phyloP scores from a whole-genome alignment of 2,113 vertebrate species.

The Uria aalge region DNA sequence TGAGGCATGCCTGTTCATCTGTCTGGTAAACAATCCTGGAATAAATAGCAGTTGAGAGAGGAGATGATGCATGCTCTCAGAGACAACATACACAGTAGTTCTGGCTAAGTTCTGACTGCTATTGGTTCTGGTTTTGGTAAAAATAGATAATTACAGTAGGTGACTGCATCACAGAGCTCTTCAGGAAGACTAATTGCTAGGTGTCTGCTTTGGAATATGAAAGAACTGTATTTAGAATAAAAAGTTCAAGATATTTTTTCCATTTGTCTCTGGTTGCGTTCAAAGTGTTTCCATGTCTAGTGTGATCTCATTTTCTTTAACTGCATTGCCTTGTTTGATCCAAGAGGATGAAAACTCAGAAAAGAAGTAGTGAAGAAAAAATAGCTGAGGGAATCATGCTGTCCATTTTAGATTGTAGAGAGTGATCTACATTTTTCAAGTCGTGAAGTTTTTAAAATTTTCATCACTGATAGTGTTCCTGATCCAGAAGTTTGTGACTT shows the following conservation, averaged over 20 bases:
- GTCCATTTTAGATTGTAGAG: background rate
- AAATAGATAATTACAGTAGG: conserved; percentile 10
- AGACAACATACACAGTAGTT: background rate
- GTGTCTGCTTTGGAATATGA: background rate
- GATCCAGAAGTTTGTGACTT: background rate
- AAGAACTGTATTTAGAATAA: background rate
- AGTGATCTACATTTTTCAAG: background rate
- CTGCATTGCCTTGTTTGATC: background rate
- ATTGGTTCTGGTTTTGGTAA: background rate
- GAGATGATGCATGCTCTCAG: background rate
- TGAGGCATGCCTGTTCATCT: background rate
- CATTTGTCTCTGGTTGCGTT: background rate
- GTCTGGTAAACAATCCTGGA: background rate
- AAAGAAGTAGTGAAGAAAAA: background rate
- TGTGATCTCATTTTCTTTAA: background rate
- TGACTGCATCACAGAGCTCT: background rate
- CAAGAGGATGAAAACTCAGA: background rate
- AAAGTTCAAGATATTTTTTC: background rate
- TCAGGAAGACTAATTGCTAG: background rate
- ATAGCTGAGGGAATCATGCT: background rate
- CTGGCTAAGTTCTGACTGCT: background rate
- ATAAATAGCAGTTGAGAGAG: background rate
- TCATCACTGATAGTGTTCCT: background rate
- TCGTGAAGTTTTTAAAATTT: background rate
- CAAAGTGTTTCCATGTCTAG: background rate